Evolutionary conservation across 2,113 vertebrate genomes (phyloP).

Genomic region (Aplodontia rufa): DNA sequence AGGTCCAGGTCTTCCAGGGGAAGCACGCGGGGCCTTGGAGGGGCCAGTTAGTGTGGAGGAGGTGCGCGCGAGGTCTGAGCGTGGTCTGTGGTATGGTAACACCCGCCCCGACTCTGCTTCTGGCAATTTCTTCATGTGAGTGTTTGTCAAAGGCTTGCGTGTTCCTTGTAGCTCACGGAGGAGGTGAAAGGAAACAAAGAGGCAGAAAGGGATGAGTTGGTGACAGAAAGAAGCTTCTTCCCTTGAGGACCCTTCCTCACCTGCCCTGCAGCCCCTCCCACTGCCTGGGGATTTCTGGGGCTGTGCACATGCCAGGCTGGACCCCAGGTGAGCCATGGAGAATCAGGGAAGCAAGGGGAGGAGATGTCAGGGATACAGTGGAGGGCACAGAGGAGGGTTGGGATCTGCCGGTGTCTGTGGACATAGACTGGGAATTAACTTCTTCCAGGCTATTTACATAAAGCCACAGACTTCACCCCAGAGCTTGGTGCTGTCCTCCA

Average conservation of each 20-base stretch:
- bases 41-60: background rate
- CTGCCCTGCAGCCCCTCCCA: too few relatives aligned
- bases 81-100: too few relatives aligned
- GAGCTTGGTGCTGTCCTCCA: rapidly evolving
- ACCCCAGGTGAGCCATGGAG: too few relatives aligned
- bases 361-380: too few relatives aligned
- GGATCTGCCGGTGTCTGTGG: background rate
- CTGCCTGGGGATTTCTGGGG: too few relatives aligned
- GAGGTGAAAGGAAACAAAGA: background rate
- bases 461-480: background rate
- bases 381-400: too few relatives aligned
- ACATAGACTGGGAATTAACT: background rate
- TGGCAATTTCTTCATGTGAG: rapidly evolving
- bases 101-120: too few relatives aligned
- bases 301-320: too few relatives aligned
- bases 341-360: too few relatives aligned
- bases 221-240: too few relatives aligned
- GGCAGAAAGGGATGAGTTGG: too few relatives aligned
- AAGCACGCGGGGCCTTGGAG: rapidly evolving
- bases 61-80: rapidly evolving
- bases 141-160: background rate
- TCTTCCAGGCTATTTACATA: background rate
- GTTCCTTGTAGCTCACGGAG: background rate
- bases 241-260: too few relatives aligned
- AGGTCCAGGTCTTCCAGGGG: background rate